These are phyloP conservation scores for Clamator glandarius DNA, from an alignment of 2,797 vertebrate genomes.

Conservation along the genomic window DNA sequence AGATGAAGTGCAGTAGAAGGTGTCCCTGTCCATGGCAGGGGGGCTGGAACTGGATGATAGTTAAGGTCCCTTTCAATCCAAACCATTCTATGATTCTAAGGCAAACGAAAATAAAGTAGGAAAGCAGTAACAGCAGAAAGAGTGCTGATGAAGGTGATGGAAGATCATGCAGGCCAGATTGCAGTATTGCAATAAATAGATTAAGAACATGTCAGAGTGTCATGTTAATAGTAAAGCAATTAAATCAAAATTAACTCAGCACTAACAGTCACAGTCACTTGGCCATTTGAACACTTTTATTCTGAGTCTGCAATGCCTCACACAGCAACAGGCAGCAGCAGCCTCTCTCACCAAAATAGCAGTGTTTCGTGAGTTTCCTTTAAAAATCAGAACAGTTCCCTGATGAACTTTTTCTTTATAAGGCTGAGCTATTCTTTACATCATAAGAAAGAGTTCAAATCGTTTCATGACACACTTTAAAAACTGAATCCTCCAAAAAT, in stretches of 20 bases:
- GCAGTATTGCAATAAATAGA: too few species aligned
- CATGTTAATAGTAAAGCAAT: background rate
- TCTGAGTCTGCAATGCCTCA: background rate
- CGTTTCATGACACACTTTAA: background rate
- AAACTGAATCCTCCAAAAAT: constrained; percentile 11
- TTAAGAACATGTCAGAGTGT: background rate
- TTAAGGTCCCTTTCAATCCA: too few species aligned
- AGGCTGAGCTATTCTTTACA: background rate
- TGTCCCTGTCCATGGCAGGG: too few species aligned
- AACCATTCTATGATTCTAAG: too few species aligned
- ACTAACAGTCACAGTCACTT: background rate
- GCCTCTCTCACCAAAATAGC: background rate
- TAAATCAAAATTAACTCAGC: background rate
- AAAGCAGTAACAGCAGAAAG: too few species aligned
- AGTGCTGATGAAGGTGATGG: too few species aligned
- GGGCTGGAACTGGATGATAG: too few species aligned
- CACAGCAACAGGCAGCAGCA: background rate
- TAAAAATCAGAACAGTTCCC: background rate
- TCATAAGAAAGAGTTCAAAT: background rate
- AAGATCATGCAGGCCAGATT: too few species aligned
- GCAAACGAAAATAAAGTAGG: too few species aligned
- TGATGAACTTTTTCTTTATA: background rate
- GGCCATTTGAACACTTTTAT: background rate
- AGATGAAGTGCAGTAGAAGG: too few species aligned
- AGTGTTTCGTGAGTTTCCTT: background rate